Conservation (phyloP, 2,888 invertebrate species). For the Zonitis immaculata region DNA sequence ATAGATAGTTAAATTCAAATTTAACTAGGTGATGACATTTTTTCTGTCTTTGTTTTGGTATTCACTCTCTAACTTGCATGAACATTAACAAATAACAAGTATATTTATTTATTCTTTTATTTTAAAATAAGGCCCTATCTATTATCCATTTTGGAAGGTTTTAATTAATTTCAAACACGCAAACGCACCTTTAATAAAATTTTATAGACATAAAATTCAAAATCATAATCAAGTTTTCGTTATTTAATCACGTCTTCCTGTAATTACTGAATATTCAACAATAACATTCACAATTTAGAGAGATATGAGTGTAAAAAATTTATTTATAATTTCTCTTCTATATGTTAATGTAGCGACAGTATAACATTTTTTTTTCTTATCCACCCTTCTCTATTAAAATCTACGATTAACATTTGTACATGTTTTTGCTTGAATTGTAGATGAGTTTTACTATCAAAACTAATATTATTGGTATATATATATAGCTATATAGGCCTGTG, state of each 20-base stretch:
- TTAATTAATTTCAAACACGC: conserved; percentile 5
- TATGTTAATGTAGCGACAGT: too few relatives aligned
- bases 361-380: too few relatives aligned
- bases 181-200: neutral
- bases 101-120: conserved; percentile 4
- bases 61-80: conserved; percentile 1
- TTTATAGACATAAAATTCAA: neutral
- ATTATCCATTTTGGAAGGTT: conserved; percentile 1
- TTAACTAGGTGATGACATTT: neutral
- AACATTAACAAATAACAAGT: neutral
- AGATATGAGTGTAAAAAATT: too few relatives aligned
- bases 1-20: too few relatives aligned
- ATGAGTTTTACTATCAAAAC: conserved; percentile 25
- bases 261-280: neutral
- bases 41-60: neutral
- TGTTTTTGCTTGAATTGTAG: conserved; percentile 23
- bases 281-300: neutral
- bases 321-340: too few relatives aligned
- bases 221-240: neutral
- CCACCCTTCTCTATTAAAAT: too few relatives aligned
- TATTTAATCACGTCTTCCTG: conserved; percentile 2
- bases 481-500: too few relatives aligned
- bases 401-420: conserved; percentile 28
- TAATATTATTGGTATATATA: too few relatives aligned
- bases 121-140: conserved; percentile 3